Evolutionary conservation across 1,140 invertebrate species (phyloP).

Genomic region (Hylyphantes graminicola): DNA sequence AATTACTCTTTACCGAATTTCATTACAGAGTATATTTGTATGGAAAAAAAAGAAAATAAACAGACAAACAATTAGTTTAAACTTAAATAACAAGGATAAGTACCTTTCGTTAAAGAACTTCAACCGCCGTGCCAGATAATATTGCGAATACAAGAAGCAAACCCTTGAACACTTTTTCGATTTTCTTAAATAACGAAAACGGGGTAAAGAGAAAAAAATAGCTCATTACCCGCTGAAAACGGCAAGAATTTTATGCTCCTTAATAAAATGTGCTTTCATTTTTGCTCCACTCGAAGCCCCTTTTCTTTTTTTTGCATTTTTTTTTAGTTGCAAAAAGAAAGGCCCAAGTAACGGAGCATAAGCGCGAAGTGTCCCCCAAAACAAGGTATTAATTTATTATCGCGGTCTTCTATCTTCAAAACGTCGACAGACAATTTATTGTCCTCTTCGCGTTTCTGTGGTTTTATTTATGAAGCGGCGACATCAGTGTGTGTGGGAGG

Average conservation of each 20-base stretch:
- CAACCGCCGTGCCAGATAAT: neutral
- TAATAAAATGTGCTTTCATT: constrained; percentile 38
- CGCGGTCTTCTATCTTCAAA: constrained; percentile 57
- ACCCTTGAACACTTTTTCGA: constrained; percentile 43
- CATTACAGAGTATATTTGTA: neutral
- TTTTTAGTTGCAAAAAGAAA: constrained; percentile 39
- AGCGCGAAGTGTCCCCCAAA: constrained; percentile 58
- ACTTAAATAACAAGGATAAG: constrained; percentile 15
- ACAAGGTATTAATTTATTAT: constrained; percentile 61
- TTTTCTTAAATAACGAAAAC: constrained; percentile 37
- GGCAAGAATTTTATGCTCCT: constrained; percentile 32
- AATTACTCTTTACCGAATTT: neutral
- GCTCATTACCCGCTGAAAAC: constrained; percentile 37
- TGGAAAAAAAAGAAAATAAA: neutral
- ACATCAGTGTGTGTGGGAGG: neutral
- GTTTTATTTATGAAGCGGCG: constrained; percentile 57
- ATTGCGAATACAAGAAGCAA: constrained; percentile 30
- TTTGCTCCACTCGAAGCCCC: constrained; percentile 49
- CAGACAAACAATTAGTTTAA: constrained; percentile 13
- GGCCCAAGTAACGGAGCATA: constrained; percentile 49
- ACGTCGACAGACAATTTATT: constrained; percentile 60
- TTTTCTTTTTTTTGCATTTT: constrained; percentile 17
- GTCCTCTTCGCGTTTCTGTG: constrained; percentile 54
- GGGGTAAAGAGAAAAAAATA: constrained; percentile 5
- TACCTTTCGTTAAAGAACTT: constrained; percentile 1